Conservation (phyloP, 2,888 invertebrate genomes). For the Drosophila suboccidentalis region DNA sequence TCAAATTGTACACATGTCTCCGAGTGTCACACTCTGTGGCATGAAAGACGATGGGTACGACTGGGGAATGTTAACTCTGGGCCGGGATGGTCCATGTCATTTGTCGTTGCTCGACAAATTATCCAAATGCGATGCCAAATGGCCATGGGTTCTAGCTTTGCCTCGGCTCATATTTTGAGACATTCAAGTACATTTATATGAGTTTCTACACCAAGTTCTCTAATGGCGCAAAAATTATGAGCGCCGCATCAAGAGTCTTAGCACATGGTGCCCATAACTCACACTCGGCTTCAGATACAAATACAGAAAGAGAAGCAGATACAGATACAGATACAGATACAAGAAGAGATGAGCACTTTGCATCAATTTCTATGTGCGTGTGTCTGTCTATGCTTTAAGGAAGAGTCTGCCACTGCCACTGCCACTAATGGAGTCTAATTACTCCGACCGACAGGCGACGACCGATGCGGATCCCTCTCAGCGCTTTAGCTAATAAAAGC, state of each 20-base stretch:
- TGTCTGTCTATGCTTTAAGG: constrained; percentile 40
- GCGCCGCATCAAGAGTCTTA: constrained; percentile 57
- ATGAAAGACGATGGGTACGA: background rate
- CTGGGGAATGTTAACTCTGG: constrained; percentile 28
- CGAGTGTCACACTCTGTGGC: constrained; percentile 25
- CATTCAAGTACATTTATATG: constrained; percentile 79
- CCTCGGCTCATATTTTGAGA: constrained; percentile 56
- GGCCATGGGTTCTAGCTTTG: constrained; percentile 32
- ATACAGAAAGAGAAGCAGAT: constrained; percentile 15
- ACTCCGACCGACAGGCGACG: constrained; percentile 64
- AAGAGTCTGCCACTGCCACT: constrained; percentile 41
- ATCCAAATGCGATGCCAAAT: constrained; percentile 69
- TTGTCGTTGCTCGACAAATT: constrained; percentile 76
- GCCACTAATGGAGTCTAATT: constrained; percentile 78
- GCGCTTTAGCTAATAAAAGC: constrained; percentile 66
- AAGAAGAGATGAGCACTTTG: constrained; percentile 56
- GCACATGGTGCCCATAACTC: constrained; percentile 61
- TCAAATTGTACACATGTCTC: constrained; percentile 66
- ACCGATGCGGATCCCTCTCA: constrained; percentile 49
- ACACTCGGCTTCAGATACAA: constrained; percentile 27
- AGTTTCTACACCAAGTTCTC: constrained; percentile 75
- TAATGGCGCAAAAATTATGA: constrained; percentile 81
- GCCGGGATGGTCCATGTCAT: constrained; percentile 66
- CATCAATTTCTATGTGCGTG: constrained; percentile 55
- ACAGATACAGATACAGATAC: constrained; percentile 27